Conservation (phyloP, 2,797 vertebrate species). For the Coreius guichenoti region DNA sequence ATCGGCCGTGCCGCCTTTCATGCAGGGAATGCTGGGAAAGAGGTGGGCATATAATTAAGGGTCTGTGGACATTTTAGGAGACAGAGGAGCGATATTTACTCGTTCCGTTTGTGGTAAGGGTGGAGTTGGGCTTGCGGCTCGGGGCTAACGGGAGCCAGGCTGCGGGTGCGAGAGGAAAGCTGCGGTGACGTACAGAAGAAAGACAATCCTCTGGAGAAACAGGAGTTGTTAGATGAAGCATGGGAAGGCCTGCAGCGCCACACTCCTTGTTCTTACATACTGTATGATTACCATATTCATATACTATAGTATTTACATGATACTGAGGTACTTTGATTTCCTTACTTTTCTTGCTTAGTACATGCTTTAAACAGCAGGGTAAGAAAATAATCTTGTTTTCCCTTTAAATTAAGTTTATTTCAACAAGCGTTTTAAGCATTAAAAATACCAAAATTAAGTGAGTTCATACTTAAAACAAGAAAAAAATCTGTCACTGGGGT, state of each 20-base stretch:
- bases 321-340: background rate
- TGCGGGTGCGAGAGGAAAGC: conserved; percentile 53
- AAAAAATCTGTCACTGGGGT: background rate
- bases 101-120: conserved; percentile 55
- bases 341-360: background rate
- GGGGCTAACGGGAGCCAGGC: conserved; percentile 50
- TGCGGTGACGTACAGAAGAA: conserved; percentile 20
- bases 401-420: background rate
- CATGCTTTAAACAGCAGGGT: background rate
- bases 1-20: conserved; percentile 49
- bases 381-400: background rate
- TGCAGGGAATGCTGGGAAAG: conserved; percentile 56
- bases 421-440: background rate
- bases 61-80: conserved; percentile 58
- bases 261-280: background rate
- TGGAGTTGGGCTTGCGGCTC: conserved; percentile 55
- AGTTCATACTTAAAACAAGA: background rate
- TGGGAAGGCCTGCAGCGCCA: background rate
- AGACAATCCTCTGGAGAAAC: conserved; percentile 28
- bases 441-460: background rate
- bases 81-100: conserved; percentile 60
- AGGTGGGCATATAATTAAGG: conserved; percentile 62
- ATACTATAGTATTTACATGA: background rate
- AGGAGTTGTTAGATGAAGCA: background rate
- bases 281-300: background rate